A percentile compares a stretch with the other conserved stretches of the same genome.
phyloP scores from a whole-genome alignment of 1,140 invertebrate species.

The Cardiocondyla obscurior region DNA sequence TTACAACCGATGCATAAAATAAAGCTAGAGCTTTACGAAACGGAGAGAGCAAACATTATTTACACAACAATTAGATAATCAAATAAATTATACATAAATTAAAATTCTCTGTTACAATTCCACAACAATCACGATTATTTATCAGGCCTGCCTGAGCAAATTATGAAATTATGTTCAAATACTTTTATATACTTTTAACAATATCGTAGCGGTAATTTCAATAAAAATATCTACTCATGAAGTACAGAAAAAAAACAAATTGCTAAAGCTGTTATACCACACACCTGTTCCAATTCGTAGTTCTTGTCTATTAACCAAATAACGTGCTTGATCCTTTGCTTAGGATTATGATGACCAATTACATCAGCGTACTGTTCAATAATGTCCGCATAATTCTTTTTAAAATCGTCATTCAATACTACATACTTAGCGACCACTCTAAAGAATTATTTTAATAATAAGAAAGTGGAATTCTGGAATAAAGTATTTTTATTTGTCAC shows the following conservation, averaged over 20 bases:
- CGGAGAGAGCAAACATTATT: slow-evolving; percentile 23
- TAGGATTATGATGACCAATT: slow-evolving; percentile 88
- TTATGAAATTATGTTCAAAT: slow-evolving; percentile 8
- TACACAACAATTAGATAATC: slow-evolving; percentile 22
- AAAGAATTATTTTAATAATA: slow-evolving; percentile 54
- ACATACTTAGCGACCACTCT: slow-evolving; percentile 72
- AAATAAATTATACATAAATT: too few species aligned
- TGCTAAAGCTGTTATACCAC: slow-evolving; percentile 52
- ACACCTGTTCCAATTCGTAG: slow-evolving; percentile 84
- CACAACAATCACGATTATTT: too few species aligned
- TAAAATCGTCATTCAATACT: slow-evolving; percentile 71
- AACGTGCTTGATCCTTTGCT: slow-evolving; percentile 88
- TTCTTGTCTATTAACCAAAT: slow-evolving; percentile 87
- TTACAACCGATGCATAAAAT: too few species aligned
- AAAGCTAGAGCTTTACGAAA: too few species aligned
- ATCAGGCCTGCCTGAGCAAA: not conserved
- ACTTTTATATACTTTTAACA: not conserved
- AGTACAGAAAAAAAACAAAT: slow-evolving; percentile 64
- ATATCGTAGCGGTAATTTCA: slow-evolving; percentile 34
- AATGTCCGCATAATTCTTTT: slow-evolving; percentile 84
- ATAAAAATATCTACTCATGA: slow-evolving; percentile 69
- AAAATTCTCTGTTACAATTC: too few species aligned
- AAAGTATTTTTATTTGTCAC: too few species aligned
- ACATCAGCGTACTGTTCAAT: slow-evolving; percentile 86
- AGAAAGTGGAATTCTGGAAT: slow-evolving; percentile 52